Percentiles rank a stretch among this genome's conserved stretches.
Conservation (phyloP, 2,113 vertebrate species). For the Sapajus apella region DNA sequence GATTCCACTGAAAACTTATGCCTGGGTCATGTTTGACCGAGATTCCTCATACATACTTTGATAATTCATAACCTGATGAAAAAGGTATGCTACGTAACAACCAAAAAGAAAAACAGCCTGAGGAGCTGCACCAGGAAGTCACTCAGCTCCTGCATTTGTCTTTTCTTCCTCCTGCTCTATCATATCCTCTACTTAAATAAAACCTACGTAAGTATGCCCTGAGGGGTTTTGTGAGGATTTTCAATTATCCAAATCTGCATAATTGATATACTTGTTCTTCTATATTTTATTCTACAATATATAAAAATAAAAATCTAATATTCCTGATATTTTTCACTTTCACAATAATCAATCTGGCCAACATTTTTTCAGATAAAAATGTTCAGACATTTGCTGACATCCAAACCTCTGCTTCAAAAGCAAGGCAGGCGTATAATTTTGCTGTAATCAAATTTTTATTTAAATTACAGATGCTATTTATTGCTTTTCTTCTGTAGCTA, state of each 20-base stretch:
- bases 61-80: neutral
- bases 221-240: neutral
- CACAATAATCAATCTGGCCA: neutral
- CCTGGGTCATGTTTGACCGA: neutral
- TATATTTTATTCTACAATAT: neutral
- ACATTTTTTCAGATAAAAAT: neutral
- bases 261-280: rapidly evolving
- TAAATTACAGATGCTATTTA: conserved; percentile 66
- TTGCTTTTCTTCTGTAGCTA: conserved; percentile 62
- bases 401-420: neutral
- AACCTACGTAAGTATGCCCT: neutral
- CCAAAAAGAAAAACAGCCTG: neutral
- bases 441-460: conserved; percentile 59
- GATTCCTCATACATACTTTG: neutral
- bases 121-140: neutral
- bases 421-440: conserved; percentile 39
- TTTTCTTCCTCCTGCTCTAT: neutral
- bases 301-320: conserved; percentile 12
- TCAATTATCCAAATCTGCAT: neutral
- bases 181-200: neutral
- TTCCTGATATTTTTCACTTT: neutral
- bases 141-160: neutral
- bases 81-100: neutral
- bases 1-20: neutral
- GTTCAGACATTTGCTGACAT: conserved; percentile 14